Evolutionary conservation across 2,113 vertebrate species (phyloP).

Genomic region (Phoxinus phoxinus): DNA sequence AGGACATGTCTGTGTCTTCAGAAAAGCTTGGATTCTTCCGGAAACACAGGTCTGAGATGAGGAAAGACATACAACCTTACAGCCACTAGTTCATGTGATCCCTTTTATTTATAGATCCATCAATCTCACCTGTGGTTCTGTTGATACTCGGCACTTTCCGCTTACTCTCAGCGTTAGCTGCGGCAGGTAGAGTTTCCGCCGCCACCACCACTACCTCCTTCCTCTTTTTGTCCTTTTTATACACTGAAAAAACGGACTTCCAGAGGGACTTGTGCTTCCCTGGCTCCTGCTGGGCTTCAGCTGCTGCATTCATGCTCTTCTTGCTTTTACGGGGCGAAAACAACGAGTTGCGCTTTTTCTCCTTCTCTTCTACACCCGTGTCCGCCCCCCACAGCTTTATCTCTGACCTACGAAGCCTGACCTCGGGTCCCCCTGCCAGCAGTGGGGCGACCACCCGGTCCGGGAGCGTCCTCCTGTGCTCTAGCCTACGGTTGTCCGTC

Average conservation of each 20-base stretch:
- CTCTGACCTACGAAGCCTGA: constrained; percentile 29
- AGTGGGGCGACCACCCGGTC: constrained; percentile 1
- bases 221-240: constrained; percentile 84
- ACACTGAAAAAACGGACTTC: constrained; percentile 86
- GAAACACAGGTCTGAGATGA: constrained; percentile 77
- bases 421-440: constrained; percentile 13
- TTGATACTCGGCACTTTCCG: constrained; percentile 66
- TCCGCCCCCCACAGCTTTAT: constrained; percentile 8
- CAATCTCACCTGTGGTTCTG: constrained; percentile 48
- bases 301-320: constrained; percentile 75
- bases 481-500: constrained; percentile 19
- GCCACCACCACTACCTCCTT: constrained; percentile 78
- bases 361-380: constrained; percentile 68
- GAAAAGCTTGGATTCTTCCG: constrained; percentile 81
- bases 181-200: constrained; percentile 81
- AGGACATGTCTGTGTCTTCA: constrained; percentile 87
- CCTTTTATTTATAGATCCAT: not conserved
- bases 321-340: constrained; percentile 85
- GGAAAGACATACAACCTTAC: not conserved
- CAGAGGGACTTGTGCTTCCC: constrained; percentile 82
- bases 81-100: not conserved
- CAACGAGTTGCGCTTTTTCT: constrained; percentile 82
- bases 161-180: constrained; percentile 71
- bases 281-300: constrained; percentile 70
- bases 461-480: constrained; percentile 1